Base-by-base conservation (phyloP, 2,113 vertebrate genomes). In the Osmerus eperlanus region DNA sequence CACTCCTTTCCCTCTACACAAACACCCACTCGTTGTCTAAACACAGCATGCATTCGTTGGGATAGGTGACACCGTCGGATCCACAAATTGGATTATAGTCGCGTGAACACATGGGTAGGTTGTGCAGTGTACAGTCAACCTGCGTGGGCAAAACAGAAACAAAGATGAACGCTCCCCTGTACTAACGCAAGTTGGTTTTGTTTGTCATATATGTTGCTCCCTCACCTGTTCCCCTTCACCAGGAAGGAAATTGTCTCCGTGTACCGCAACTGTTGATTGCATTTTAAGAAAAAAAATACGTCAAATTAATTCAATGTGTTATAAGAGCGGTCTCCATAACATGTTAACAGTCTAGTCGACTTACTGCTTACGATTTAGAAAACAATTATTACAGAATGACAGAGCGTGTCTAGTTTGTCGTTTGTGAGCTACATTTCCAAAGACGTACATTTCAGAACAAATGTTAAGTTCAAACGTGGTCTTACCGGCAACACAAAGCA, bases 1-100 rank as follows among this genome's bases (percentile, higher is more conserved):
- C 41, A 47, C 32, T 36, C 5, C 32, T 8, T 36, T 36, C 32
- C 32, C 32, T 36, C 32, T 6, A 3, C 23, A 61, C 59, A 16
- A n/a, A 21, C 18, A 74, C 81, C 69, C 59, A 81, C 85, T 3
- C 14, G 8, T 25, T 78, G 0, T 25, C 12, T 1, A 47, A 2
- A 63, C 83, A 86, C n/a, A 83, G 7, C 67, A 70, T 55, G 41
- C 85, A 86, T 36, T 83, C 75, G 62, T 75, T 86, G 19, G 53
- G 0, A 63, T 86, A 83, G 0, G 47, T 70, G 3, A 4, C n/a
- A 14, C 81, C 81, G 47, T 86, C 28, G 1, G 75, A 70, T 12
- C 81, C 81, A 19, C 85, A 86, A 7, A 84, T 64, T 1, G 83
- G 83, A 0, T 0, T 3, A 32, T 58, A 81, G 1, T 78, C 4